phyloP scores from a whole-genome alignment of 2,888 invertebrate genomes.

The Strigamia maritima region DNA sequence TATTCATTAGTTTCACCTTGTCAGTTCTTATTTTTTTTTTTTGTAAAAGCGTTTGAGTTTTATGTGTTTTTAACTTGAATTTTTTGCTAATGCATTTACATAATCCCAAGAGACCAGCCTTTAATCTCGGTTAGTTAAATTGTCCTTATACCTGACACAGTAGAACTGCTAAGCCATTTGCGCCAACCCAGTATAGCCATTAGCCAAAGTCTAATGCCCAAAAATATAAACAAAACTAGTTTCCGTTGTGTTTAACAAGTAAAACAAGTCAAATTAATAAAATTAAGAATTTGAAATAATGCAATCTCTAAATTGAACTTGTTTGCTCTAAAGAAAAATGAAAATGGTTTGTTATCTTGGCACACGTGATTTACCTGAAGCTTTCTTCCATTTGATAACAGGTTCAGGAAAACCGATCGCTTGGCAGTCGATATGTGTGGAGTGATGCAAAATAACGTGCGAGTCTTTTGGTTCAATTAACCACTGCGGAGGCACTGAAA shows the following conservation, averaged over 20 bases:
- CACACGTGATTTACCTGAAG: constrained; percentile 41
- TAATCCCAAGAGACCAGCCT: background rate
- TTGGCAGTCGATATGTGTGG: constrained; percentile 42
- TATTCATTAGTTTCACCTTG: background rate
- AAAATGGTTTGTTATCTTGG: background rate
- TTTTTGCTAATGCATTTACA: background rate
- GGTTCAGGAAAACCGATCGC: constrained; percentile 42
- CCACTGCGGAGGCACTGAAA: constrained; percentile 47
- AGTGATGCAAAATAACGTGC: constrained; percentile 45
- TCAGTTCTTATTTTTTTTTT: background rate
- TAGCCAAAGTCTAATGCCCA: background rate
- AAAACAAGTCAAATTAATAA: too few relatives aligned
- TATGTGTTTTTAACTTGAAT: background rate
- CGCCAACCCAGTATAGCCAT: background rate
- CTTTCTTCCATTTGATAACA: constrained; percentile 42
- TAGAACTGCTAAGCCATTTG: background rate
- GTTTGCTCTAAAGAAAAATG: background rate
- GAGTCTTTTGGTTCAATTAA: constrained; percentile 46
- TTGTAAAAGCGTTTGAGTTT: background rate
- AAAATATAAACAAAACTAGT: background rate
- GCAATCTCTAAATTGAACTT: background rate
- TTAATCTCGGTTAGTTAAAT: constrained; percentile 12
- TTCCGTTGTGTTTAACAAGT: too few relatives aligned
- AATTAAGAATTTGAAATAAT: too few relatives aligned
- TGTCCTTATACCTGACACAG: background rate